These are phyloP conservation scores for Elegia similella DNA, from an alignment of 2,888 invertebrate species.

Conservation along the genomic window DNA sequence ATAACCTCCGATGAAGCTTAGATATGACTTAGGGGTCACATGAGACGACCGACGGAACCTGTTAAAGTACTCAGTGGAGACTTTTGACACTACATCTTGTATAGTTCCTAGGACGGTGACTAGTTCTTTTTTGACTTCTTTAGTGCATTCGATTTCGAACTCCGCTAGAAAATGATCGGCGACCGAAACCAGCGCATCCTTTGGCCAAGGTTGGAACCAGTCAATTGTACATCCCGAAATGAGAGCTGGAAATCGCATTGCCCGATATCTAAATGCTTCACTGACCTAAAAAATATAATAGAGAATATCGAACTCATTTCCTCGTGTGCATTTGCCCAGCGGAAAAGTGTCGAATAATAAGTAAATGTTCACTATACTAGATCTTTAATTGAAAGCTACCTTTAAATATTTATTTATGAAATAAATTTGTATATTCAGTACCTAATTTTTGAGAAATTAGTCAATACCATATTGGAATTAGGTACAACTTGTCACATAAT, in stretches of 20 bases:
- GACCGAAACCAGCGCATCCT: slow-evolving; percentile 95
- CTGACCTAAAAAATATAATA: slow-evolving; percentile 84
- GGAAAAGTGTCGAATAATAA: too few relatives aligned
- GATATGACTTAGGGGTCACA: slow-evolving; percentile 98
- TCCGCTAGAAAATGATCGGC: slow-evolving; percentile 95
- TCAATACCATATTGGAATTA: too few relatives aligned
- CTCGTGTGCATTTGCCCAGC: too few relatives aligned
- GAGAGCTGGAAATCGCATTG: slow-evolving; percentile 95
- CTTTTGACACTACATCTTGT: slow-evolving; percentile 94
- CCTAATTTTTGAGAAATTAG: too few relatives aligned
- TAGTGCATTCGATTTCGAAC: slow-evolving; percentile 93
- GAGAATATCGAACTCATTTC: too few relatives aligned
- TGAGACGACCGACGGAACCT: slow-evolving; percentile 96
- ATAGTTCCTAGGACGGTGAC: slow-evolving; percentile 96
- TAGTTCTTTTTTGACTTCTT: slow-evolving; percentile 90
- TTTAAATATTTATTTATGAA: too few relatives aligned
- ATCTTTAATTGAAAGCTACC: too few relatives aligned
- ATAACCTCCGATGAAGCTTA: slow-evolving; percentile 97
- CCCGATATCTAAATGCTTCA: slow-evolving; percentile 96
- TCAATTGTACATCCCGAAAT: slow-evolving; percentile 99
- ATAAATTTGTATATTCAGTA: too few relatives aligned
- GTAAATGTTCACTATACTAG: too few relatives aligned
- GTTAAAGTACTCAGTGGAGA: slow-evolving; percentile 93
- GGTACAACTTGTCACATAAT: too few relatives aligned
- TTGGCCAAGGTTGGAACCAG: slow-evolving; percentile 99